Percentiles rank a stretch among this genome's conserved stretches.
These are phyloP conservation scores for Podarcis muralis DNA, from an alignment of 2,113 vertebrate species.

Conservation along the genomic window DNA sequence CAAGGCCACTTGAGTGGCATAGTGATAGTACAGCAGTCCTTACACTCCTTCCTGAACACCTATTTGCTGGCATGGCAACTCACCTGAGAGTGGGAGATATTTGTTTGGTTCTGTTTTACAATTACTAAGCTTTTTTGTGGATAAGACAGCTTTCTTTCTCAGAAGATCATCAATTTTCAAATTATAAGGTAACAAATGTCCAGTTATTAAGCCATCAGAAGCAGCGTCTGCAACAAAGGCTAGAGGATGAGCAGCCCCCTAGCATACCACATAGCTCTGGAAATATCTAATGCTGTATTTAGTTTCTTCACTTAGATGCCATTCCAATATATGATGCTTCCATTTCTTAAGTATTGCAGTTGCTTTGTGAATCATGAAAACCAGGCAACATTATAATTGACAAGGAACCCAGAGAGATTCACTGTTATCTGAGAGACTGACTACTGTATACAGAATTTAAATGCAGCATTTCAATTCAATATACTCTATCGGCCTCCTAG, in stretches of 20 bases:
- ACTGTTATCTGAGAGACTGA: conserved; percentile 21
- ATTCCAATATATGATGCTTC: conserved; percentile 12
- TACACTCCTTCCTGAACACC: neutral
- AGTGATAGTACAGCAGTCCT: neutral
- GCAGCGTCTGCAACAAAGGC: neutral
- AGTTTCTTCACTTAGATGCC: neutral
- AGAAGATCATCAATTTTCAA: neutral
- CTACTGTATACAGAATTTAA: conserved; percentile 19
- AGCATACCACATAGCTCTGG: neutral
- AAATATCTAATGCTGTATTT: neutral
- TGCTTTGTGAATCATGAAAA: conserved; percentile 8
- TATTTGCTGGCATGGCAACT: neutral
- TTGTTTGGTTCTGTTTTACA: neutral
- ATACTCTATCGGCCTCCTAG: neutral
- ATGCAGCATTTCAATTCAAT: conserved; percentile 1
- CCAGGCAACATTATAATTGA: conserved; percentile 5
- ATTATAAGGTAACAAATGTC: neutral
- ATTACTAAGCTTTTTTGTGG: neutral
- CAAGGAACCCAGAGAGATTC: neutral
- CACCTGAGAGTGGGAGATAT: neutral
- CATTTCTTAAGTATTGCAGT: neutral
- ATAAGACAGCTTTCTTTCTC: neutral
- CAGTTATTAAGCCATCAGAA: neutral
- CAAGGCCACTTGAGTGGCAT: neutral
- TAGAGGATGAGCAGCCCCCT: neutral